These are phyloP conservation scores for Bos taurus DNA, from an alignment of 2,113 vertebrate species.

Conservation along the genomic window ARS-UCD2.0 NC_037334.1:52709001-52709500, in stretches of 20 bases:
- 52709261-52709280: constrained; percentile 10
- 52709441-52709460: constrained; percentile 17
- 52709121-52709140: neutral
- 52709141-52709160: neutral
- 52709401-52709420: neutral
- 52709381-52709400: constrained; percentile 15
- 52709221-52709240: neutral
- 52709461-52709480: neutral
- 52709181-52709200: neutral
- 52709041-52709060: constrained; percentile 11
- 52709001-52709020: constrained; percentile 26
- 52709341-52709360: neutral
- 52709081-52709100: neutral
- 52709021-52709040: neutral
- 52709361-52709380: neutral
- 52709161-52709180: constrained; percentile 14
- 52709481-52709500: neutral
- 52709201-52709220: neutral
- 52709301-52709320: neutral
- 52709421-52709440: neutral
- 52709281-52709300: constrained; percentile 22
- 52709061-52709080: neutral
- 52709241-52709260: constrained; percentile 47
- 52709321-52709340: neutral
- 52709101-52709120: neutral